Base-by-base conservation (phyloP, 2,113 vertebrate genomes). In the Aegotheles bennettii region DNA sequence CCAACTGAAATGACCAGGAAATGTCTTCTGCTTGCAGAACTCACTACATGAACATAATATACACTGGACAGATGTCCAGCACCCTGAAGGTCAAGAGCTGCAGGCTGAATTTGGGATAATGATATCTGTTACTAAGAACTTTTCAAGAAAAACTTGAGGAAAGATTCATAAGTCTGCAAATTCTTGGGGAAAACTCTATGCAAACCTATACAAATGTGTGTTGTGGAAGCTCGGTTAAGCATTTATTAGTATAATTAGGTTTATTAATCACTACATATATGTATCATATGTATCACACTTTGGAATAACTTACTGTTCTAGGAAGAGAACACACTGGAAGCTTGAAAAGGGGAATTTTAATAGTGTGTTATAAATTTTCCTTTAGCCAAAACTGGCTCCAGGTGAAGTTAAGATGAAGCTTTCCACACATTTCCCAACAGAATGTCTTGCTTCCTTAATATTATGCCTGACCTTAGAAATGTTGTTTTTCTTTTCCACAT, bases 241-340 rank as follows among this genome's bases (percentile, higher is more conserved):
- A 6, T 74, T 76, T 61, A 35, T 65, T 69, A 73, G 12, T 56
- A 53, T 78, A 77, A 64, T 69, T 60, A 51, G 16, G 23, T 51
- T 84, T 89, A 79, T 87, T 91, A 23, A 48, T 83, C 82, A 16
- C 18, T 31, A 31, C 13, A 48, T 67, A 23, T 56, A 9, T 16
- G 13, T 43, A 45, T 42, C 0, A 0, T 79, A 9, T 16, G 13
- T 43, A 45, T 42, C 0, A 0, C 75, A 48, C 54, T 75, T 90
- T 74, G 42, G 42, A 83, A 91, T n/a, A 40, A 38, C 31, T 29
- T 35, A 31, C 16, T 76, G 87, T 87, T 91, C 33, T 38, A 80
- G 36, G 68, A 90, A 42, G 10, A 42, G 6, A 91, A 45, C 21
- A 59, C 2, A 0, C 20, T 90, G 45, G 54, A 83, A 79, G 4